Conservation (phyloP, 1,140 invertebrate genomes). For the Pinna nobilis region DNA sequence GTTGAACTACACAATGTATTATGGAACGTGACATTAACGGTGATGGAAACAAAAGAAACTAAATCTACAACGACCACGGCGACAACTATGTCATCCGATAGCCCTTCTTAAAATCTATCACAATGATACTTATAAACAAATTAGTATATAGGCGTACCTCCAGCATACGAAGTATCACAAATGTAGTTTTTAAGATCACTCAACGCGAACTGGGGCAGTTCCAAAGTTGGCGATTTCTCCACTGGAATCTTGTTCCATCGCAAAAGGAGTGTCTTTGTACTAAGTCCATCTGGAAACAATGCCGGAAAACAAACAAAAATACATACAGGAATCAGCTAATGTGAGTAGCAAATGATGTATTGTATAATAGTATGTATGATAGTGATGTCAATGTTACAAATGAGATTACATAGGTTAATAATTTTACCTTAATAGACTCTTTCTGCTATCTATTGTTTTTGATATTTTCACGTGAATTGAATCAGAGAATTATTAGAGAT, state of each 20-base stretch:
- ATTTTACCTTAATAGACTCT: too few relatives aligned
- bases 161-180: conserved; percentile 59
- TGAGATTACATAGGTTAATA: not conserved
- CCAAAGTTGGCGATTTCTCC: conserved; percentile 51
- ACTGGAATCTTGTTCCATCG: conserved; percentile 81
- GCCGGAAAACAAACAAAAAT: not conserved
- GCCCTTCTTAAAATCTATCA: too few relatives aligned
- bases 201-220: conserved; percentile 68
- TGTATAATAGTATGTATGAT: not conserved
- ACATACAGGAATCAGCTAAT: not conserved
- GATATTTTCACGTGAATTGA: too few relatives aligned
- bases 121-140: not conserved
- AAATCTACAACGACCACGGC: too few relatives aligned
- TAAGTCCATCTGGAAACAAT: conserved; percentile 88
- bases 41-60: too few relatives aligned
- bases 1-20: not conserved
- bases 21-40: not conserved
- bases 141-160: conserved; percentile 35
- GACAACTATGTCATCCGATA: too few relatives aligned
- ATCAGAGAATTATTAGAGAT: too few relatives aligned
- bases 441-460: too few relatives aligned
- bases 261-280: conserved; percentile 90
- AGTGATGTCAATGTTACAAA: not conserved
- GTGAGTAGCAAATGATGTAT: not conserved
- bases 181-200: conserved; percentile 71